Evolutionary conservation across 2,888 invertebrate genomes (phyloP).

Genomic region (Amphimallon solstitiale): DNA sequence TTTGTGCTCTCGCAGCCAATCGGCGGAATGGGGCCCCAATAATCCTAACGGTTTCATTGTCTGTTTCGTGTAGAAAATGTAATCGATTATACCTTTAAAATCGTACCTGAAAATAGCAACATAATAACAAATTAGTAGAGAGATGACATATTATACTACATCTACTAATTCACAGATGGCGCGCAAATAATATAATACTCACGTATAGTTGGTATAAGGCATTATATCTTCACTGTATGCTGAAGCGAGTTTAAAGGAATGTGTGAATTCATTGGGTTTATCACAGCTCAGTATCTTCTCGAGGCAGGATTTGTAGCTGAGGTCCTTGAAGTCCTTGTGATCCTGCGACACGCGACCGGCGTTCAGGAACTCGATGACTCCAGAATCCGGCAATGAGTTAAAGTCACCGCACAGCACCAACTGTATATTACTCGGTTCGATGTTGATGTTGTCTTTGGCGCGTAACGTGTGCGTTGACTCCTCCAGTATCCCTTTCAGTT

Average conservation of each 20-base stretch:
- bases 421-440: constrained; percentile 85
- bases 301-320: constrained; percentile 90
- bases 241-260: constrained; percentile 94
- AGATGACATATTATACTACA: no score
- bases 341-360: constrained; percentile 89
- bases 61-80: constrained; percentile 97
- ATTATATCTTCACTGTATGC: constrained; percentile 96
- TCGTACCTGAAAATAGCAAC: constrained; percentile 94
- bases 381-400: constrained; percentile 97
- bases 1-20: constrained; percentile 95
- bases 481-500: constrained; percentile 87
- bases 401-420: constrained; percentile 96
- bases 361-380: constrained; percentile 95
- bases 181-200: constrained; percentile 61
- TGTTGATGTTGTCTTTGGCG: constrained; percentile 72
- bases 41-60: constrained; percentile 95
- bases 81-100: constrained; percentile 99
- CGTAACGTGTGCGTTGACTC: constrained; percentile 85
- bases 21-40: constrained; percentile 91
- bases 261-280: constrained; percentile 88
- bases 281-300: constrained; percentile 86
- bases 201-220: constrained; percentile 99
- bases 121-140: constrained; percentile 42
- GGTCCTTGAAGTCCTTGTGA: constrained; percentile 96
- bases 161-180: no score